Base-by-base conservation (phyloP, 2,888 invertebrate species). In the Polydesmus complanatus region DNA sequence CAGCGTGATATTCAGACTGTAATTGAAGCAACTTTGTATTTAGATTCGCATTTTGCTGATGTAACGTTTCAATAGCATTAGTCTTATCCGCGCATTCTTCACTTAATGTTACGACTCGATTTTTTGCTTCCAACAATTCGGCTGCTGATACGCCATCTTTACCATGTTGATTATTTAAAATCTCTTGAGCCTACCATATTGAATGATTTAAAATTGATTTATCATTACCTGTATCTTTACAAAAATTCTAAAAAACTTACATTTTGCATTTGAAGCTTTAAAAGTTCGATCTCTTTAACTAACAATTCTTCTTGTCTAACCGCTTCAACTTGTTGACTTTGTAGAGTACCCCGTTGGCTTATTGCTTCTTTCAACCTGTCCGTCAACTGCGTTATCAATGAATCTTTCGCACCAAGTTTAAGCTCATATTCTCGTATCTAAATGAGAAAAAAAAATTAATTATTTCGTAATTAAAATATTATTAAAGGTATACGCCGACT, bases 121-220 rank as follows among this genome's bases (percentile, higher is more conserved):
- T 61, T 49, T 56, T 48, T 2, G 56, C 56, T 21, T 61, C 61
- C 14, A 61, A 25, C 22, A 61, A 37, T 27, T 61, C 61, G 19
- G 27, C 26, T 19, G 56, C 61, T 14, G 61, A 57, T 18, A 61
- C 57, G 18, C 61, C 61, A 51, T 61, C 57, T 19, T 61, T 61
- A 21, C 61, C 61, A 18, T 61, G 57, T 27, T 61, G 56, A 56
- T 22, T 56, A 19, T 50, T 37, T 3, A 61, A 27, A 26, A 61
- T 57, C 49, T 61, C 61, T 26, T 58, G 57, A 14, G 61, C 56
- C 61, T 61, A 57, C 23, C n/a, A 49, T 25, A 3, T 21, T 57
- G 11, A 2, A 56, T 18, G 50, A 56, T 1, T 23, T 52, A 22
- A n/a, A n/a, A n/a, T n/a, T n/a, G 14, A 48, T 48, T 48, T 48